Base-by-base conservation (phyloP, 2,113 vertebrate species). In the Phylloscopus trochiloides region DNA sequence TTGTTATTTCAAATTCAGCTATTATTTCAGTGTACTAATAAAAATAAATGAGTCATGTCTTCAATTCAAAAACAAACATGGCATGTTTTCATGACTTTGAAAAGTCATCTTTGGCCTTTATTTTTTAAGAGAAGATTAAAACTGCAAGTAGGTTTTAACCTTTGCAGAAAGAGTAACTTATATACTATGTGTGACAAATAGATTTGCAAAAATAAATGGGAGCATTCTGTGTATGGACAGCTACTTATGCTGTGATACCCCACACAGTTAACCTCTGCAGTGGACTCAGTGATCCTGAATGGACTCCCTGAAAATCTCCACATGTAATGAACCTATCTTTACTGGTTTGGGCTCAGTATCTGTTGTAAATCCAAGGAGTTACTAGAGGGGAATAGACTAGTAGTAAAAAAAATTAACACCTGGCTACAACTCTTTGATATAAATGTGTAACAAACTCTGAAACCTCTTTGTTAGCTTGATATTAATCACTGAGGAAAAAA, bases 11-110 rank as follows among this genome's bases (percentile, higher is more conserved):
- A 88, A 71, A 86, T 71, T 51, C 42, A 78, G 40, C 54, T 79
- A 90, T 92, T 92, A 79, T 82, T 96, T 92, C 74, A 83, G 38
- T 43, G 31, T 25, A 65, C 32, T 86, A 90, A 57, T 6, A 47
- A 83, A 96, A 95, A 95, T 42, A 89, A 81, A 73, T 50, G 19
- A 92, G 31, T 51, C 26, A 90, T 40, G n/a, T 78, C 66, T 66
- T 90, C 26, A 55, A 61, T 45, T 61, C 54, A 20, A 90, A 96
- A 89, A 48, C 28, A 89, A 94, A 90, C 34, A 82, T 28, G 31
- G 17, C 21, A 66, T 70, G 34, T 86, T 92, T 90, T 54, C 34
- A 66, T 58, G 19, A 73, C 54, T 90, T 82, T 21, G 45, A 86
- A 81, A 91, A 95, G 47, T 61, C 84, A 73, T 42, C 50, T 86